These are phyloP conservation scores for Geotrypetes seraphini DNA, from an alignment of 2,797 vertebrate species.

Conservation along the genomic window DNA sequence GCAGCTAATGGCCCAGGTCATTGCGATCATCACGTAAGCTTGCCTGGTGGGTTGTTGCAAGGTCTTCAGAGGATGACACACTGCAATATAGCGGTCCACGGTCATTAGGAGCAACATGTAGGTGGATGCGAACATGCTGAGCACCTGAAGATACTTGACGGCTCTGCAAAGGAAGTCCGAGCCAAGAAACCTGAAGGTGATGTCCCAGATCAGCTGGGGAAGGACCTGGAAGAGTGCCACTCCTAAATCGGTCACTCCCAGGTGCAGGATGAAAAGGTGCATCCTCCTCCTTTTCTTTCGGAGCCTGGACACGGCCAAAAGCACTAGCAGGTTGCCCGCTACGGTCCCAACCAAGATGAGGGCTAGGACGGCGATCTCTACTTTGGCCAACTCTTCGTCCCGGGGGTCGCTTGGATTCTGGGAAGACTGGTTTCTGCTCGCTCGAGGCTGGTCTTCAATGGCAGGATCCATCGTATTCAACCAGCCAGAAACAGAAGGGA, in stretches of 20 bases:
- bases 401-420: slow-evolving; percentile 32
- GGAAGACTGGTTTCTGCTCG: not conserved
- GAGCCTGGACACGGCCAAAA: slow-evolving; percentile 56
- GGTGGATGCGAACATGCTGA: slow-evolving; percentile 95
- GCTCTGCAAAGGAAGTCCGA: slow-evolving; percentile 77
- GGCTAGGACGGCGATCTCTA: slow-evolving; percentile 73
- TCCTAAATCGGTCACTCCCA: slow-evolving; percentile 76
- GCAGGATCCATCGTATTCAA: too few species aligned
- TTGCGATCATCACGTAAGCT: slow-evolving; percentile 67
- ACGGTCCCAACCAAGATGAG: slow-evolving; percentile 63
- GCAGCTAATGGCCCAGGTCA: slow-evolving; percentile 73
- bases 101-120: slow-evolving; percentile 94
- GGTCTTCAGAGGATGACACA: slow-evolving; percentile 83
- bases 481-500: too few species aligned
- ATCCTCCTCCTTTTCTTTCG: slow-evolving; percentile 72
- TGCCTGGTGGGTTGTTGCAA: slow-evolving; percentile 70
- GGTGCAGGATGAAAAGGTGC: slow-evolving; percentile 83
- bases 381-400: slow-evolving; percentile 76
- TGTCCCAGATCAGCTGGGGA: slow-evolving; percentile 89
- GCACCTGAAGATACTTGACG: slow-evolving; percentile 89
- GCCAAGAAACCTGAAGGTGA: slow-evolving; percentile 82
- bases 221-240: slow-evolving; percentile 87
- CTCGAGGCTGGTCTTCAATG: too few species aligned
- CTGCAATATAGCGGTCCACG: slow-evolving; percentile 85
- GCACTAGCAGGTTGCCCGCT: slow-evolving; percentile 65